Evolutionary conservation across 2,888 invertebrate species (phyloP).

Genomic region (Diaprepes abbreviatus): DNA sequence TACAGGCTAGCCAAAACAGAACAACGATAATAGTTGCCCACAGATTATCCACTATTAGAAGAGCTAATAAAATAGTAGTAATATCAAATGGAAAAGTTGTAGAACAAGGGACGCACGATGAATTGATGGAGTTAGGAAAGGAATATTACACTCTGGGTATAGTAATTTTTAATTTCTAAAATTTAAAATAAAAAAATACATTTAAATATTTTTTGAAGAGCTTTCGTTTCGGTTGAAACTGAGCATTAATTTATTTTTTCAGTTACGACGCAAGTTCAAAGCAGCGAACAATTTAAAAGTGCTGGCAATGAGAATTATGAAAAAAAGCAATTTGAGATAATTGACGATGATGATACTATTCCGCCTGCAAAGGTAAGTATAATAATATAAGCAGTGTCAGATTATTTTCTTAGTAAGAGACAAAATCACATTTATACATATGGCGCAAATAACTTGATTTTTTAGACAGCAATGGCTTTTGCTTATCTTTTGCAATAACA

Average conservation of each 20-base stretch:
- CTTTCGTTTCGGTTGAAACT: too few relatives aligned
- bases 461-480: too few relatives aligned
- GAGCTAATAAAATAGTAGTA: slow-evolving; percentile 81
- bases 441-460: too few relatives aligned
- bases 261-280: slow-evolving; percentile 70
- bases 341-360: slow-evolving; percentile 39
- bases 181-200: too few relatives aligned
- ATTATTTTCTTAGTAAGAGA: too few relatives aligned
- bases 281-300: slow-evolving; percentile 28
- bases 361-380: slow-evolving; percentile 17
- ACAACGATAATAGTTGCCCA: slow-evolving; percentile 87
- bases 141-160: slow-evolving; percentile 69
- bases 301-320: neutral
- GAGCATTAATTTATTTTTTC: slow-evolving; percentile 13
- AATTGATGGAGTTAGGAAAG: too few relatives aligned
- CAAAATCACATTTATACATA: too few relatives aligned
- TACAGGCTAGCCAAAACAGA: slow-evolving; percentile 78
- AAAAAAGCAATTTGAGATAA: neutral
- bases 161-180: too few relatives aligned
- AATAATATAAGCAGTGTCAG: too few relatives aligned
- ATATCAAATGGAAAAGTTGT: slow-evolving; percentile 77
- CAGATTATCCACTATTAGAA: slow-evolving; percentile 80
- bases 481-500: too few relatives aligned
- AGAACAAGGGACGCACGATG: slow-evolving; percentile 82
- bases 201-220: too few relatives aligned